Conservation (phyloP, 2,888 invertebrate species). For the Lobophora halterata region DNA sequence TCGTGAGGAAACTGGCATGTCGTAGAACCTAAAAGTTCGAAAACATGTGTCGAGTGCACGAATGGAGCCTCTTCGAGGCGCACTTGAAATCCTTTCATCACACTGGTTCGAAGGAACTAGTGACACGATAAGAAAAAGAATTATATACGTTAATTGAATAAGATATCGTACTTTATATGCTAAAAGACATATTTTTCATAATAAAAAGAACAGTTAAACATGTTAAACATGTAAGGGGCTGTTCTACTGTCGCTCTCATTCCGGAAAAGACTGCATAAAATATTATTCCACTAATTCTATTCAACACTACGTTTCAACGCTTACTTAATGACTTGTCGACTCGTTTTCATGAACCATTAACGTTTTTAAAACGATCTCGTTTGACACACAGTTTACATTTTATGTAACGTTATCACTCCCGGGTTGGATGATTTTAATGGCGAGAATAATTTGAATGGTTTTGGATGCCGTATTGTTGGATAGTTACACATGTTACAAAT, state of each 20-base stretch:
- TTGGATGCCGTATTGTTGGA: too few species aligned
- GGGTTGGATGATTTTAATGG: conserved; percentile 4
- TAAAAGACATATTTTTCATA: too few species aligned
- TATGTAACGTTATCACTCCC: conserved; percentile 5
- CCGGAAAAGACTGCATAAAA: conserved; percentile 46
- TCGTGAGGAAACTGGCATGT: too few species aligned
- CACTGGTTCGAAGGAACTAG: too few species aligned
- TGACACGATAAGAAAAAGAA: too few species aligned
- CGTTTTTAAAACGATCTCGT: conserved; percentile 24
- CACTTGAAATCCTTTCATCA: too few species aligned
- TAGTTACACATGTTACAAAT: too few species aligned
- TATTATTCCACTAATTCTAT: conserved; percentile 52
- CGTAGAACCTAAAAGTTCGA: too few species aligned
- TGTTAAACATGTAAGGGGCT: not conserved
- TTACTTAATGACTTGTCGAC: conserved; percentile 44
- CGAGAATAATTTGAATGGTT: too few species aligned
- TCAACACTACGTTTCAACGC: conserved; percentile 48
- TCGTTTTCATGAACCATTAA: conserved; percentile 29
- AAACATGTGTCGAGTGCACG: too few species aligned
- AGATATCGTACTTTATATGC: too few species aligned
- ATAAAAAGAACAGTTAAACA: not conserved
- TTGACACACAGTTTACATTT: conserved; percentile 17
- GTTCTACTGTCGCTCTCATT: conserved; percentile 19
- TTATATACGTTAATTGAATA: conserved; percentile 11
- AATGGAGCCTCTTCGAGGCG: too few species aligned